phyloP scores from a whole-genome alignment of 2,888 invertebrate species.

The Sarcophaga carnaria region DNA sequence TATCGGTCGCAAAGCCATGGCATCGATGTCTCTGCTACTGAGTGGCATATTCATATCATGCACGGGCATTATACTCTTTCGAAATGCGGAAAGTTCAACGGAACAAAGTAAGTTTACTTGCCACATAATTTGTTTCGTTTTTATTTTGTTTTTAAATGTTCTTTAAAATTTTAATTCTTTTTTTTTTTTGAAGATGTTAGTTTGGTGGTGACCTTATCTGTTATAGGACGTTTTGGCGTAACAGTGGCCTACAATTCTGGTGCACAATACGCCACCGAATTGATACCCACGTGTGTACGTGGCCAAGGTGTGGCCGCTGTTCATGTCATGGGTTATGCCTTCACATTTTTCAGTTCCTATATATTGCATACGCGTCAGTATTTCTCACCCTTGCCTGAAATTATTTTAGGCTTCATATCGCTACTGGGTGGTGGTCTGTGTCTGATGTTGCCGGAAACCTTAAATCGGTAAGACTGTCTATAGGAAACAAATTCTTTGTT shows the following conservation, averaged over 20 bases:
- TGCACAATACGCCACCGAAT: conserved; percentile 85
- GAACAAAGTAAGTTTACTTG: conserved; percentile 68
- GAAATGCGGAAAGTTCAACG: conserved; percentile 56
- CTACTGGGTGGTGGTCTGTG: conserved; percentile 83
- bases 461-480: conserved; percentile 75
- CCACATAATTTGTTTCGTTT: neutral
- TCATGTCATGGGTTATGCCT: conserved; percentile 85
- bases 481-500: neutral
- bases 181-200: conserved; percentile 70
- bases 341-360: conserved; percentile 85
- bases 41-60: conserved; percentile 83
- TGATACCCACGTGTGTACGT: conserved; percentile 85
- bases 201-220: conserved; percentile 81
- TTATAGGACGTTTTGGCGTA: conserved; percentile 84
- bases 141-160: neutral
- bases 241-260: conserved; percentile 86
- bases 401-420: conserved; percentile 83
- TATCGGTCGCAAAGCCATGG: conserved; percentile 83
- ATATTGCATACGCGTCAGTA: conserved; percentile 82
- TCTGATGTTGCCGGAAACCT: conserved; percentile 85
- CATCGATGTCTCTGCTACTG: conserved; percentile 83
- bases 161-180: neutral
- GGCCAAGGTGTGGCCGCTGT: conserved; percentile 85
- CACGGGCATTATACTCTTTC: conserved; percentile 81
- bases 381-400: conserved; percentile 83